Percentiles rank a stretch among this genome's conserved stretches.
Conservation (phyloP, 2,797 vertebrate species). For the Gallinago stenura region DNA sequence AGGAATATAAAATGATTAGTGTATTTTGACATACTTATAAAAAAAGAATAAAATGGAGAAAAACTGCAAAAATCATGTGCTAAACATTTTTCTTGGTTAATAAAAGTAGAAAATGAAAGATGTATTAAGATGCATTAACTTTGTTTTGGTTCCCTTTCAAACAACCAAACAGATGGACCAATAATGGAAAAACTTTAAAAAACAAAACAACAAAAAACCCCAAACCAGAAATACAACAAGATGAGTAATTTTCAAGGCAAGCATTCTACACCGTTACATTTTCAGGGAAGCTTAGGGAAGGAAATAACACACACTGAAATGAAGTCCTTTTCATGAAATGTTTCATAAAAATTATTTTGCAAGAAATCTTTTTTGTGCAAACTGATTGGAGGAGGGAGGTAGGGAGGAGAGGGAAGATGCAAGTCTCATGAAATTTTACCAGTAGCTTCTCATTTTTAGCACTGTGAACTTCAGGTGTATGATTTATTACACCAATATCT, state of each 20-base stretch:
- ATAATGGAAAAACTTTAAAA: background rate
- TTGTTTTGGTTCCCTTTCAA: background rate
- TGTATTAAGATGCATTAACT: background rate
- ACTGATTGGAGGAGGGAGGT: rapidly evolving
- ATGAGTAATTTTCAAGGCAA: background rate
- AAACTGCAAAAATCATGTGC: background rate
- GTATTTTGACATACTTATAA: background rate
- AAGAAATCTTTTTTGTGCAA: background rate
- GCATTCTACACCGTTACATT: background rate
- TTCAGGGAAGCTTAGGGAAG: background rate
- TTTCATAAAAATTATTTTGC: background rate
- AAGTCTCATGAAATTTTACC: background rate
- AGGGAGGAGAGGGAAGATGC: background rate
- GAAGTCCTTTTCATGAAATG: background rate
- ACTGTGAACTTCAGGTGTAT: background rate
- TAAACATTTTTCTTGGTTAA: background rate
- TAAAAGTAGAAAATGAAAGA: background rate
- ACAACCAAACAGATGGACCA: background rate
- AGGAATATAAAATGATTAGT: background rate
- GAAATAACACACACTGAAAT: background rate
- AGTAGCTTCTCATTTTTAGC: background rate
- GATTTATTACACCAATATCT: background rate
- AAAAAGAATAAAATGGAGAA: background rate
- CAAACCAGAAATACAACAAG: background rate
- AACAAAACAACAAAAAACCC: background rate